These are phyloP conservation scores for Sarcophaga peregrina DNA, from an alignment of 1,140 invertebrate genomes.

Conservation along the genomic window DNA sequence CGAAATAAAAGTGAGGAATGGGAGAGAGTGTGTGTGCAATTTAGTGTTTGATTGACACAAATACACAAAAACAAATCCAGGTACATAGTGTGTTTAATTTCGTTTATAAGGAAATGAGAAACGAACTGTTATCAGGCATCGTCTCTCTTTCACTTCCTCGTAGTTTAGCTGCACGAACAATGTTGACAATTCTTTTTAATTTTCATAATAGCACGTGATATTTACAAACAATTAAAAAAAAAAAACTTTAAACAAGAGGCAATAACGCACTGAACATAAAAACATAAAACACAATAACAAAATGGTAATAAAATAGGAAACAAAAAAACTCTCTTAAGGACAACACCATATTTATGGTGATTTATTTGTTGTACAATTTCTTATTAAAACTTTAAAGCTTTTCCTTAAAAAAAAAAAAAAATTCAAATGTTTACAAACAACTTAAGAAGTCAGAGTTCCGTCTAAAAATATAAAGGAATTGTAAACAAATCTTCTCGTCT, in stretches of 20 bases:
- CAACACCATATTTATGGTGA: too few species aligned
- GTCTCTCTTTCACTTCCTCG: not conserved
- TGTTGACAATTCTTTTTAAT: conserved; percentile 40
- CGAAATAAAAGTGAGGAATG: not conserved
- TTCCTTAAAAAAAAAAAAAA: too few species aligned
- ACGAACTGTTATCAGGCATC: not conserved
- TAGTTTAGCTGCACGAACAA: conserved; percentile 35
- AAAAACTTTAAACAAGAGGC: too few species aligned
- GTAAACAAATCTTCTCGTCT: too few species aligned
- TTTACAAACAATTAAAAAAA: too few species aligned
- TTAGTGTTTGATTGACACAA: not conserved
- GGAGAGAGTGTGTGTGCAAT: not conserved
- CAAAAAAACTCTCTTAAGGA: too few species aligned
- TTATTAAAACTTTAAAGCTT: not conserved
- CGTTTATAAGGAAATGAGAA: not conserved
- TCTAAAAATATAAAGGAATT: too few species aligned
- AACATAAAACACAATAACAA: too few species aligned
- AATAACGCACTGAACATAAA: too few species aligned
- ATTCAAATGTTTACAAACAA: too few species aligned
- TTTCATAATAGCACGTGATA: not conserved
- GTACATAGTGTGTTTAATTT: not conserved
- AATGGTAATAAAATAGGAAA: too few species aligned
- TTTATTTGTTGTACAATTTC: not conserved
- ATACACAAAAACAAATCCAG: not conserved
- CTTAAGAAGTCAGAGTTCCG: too few species aligned